Percentiles rank a stretch among this genome's conserved stretches.
These are phyloP conservation scores for Petrocephalus zakoni DNA, from an alignment of 2,113 vertebrate species.

Conservation along the genomic window DNA sequence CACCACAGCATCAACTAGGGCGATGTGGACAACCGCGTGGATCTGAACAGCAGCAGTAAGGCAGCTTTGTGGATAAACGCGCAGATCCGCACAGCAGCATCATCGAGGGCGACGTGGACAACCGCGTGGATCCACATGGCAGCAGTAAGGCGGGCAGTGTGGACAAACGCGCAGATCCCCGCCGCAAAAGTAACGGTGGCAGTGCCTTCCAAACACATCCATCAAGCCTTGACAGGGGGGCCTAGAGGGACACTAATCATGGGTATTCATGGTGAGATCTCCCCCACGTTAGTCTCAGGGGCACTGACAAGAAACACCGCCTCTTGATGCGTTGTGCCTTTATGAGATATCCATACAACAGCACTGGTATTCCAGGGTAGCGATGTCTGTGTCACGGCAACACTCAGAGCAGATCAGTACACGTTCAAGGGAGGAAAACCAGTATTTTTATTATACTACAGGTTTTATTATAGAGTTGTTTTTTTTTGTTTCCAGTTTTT, in stretches of 20 bases:
- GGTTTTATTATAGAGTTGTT: background rate
- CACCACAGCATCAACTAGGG: too few relatives aligned
- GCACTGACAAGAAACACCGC: background rate
- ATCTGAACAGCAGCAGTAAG: too few relatives aligned
- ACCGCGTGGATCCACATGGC: too few relatives aligned
- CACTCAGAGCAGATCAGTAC: background rate
- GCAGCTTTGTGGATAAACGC: background rate
- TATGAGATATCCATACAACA: background rate
- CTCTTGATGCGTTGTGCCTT: background rate
- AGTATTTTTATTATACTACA: background rate
- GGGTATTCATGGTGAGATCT: background rate
- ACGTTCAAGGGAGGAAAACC: background rate
- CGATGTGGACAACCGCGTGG: too few relatives aligned
- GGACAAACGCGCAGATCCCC: background rate
- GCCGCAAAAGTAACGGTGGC: background rate
- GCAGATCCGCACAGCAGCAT: background rate
- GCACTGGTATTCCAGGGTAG: background rate
- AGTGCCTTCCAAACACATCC: slow-evolving; percentile 10
- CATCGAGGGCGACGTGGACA: background rate
- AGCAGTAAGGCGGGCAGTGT: too few relatives aligned
- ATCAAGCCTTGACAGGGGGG: slow-evolving; percentile 26
- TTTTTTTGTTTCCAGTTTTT: background rate
- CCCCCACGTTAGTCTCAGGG: background rate
- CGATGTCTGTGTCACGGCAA: background rate
- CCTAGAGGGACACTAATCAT: slow-evolving; percentile 18